These are phyloP conservation scores for Tadarida brasiliensis DNA, from an alignment of 2,797 vertebrate species.

Conservation along the genomic window DNA sequence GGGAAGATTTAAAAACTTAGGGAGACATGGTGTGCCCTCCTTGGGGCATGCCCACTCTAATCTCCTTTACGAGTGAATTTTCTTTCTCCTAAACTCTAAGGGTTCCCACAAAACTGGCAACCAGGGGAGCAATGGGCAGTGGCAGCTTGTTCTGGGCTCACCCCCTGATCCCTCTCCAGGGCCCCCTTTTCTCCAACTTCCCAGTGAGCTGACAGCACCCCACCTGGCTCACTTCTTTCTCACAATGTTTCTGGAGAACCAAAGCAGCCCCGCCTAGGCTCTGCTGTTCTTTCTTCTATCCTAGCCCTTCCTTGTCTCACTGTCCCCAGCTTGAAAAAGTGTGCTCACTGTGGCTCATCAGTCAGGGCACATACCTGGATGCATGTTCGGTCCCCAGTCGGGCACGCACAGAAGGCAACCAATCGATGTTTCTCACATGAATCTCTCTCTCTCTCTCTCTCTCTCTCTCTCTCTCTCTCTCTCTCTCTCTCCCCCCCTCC, in stretches of 20 bases:
- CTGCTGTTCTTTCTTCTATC: background rate
- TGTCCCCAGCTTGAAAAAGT: background rate
- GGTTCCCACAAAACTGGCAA: background rate
- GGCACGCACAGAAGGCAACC: too few species aligned
- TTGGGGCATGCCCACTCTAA: background rate
- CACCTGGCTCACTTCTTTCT: background rate
- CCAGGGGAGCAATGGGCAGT: background rate
- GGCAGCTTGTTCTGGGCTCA: background rate
- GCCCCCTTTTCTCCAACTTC: background rate
- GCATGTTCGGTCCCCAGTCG: too few species aligned
- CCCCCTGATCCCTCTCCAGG: background rate
- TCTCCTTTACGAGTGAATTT: background rate
- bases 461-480: too few species aligned
- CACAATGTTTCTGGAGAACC: background rate
- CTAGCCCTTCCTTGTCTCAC: background rate
- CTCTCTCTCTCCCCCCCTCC: too few species aligned
- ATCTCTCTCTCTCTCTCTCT: too few species aligned
- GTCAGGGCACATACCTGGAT: too few species aligned
- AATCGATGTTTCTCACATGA: too few species aligned
- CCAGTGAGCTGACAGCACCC: background rate
- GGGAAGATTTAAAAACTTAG: background rate
- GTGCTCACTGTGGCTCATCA: too few species aligned
- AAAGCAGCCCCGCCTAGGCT: background rate
- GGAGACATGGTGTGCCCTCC: background rate
- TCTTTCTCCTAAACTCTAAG: background rate